Conservation (phyloP, 2,888 invertebrate species). For the Uropetala carovei region DNA sequence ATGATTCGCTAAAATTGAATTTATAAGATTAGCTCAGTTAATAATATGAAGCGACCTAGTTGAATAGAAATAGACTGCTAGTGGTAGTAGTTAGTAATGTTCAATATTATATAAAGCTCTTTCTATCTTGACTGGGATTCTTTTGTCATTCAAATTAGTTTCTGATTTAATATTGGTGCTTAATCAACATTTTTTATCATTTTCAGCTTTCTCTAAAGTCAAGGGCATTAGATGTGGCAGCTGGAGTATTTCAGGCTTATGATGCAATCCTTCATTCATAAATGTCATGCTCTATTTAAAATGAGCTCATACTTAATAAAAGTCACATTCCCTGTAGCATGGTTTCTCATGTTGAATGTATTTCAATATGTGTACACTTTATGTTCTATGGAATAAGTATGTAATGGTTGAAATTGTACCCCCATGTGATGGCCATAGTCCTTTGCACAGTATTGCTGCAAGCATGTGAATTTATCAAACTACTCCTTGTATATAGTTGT, state of each 20-base stretch:
- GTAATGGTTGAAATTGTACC: conserved; percentile 42
- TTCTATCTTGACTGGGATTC: too few relatives aligned
- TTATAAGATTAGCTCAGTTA: too few relatives aligned
- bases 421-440: conserved; percentile 19
- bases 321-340: conserved; percentile 36
- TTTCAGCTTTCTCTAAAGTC: conserved; percentile 90
- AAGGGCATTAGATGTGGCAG: conserved; percentile 93
- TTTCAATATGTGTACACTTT: conserved; percentile 42
- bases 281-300: conserved; percentile 68
- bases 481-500: conserved; percentile 51
- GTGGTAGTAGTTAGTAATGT: too few relatives aligned
- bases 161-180: too few relatives aligned
- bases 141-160: too few relatives aligned
- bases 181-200: conserved; percentile 67
- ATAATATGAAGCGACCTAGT: too few relatives aligned
- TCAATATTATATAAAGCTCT: too few relatives aligned
- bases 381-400: conserved; percentile 50
- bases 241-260: conserved; percentile 94
- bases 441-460: conserved; percentile 13
- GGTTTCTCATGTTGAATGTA: conserved; percentile 27
- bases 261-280: conserved; percentile 85
- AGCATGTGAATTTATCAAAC: conserved; percentile 18
- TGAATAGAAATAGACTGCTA: too few relatives aligned
- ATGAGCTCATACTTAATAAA: conserved; percentile 16
- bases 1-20: too few relatives aligned